Percentiles rank a stretch among this genome's conserved stretches.
Evolutionary conservation across 2,797 vertebrate genomes (phyloP).

Genomic region (Okamejei kenojei): DNA sequence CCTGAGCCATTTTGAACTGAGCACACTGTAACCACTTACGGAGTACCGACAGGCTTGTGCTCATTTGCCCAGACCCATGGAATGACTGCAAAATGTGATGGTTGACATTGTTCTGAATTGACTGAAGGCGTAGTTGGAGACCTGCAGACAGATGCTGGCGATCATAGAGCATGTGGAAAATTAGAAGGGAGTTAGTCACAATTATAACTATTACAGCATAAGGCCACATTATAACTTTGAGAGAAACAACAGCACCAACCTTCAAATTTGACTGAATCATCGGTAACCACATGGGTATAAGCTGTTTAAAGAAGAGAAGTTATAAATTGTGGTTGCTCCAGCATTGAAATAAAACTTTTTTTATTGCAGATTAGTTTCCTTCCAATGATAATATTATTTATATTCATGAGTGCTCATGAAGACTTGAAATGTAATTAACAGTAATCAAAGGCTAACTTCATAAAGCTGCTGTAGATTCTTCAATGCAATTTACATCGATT

Average conservation of each 20-base stretch:
- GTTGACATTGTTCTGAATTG: constrained; percentile 94
- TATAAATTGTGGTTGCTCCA: not conserved
- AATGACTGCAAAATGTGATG: constrained; percentile 82
- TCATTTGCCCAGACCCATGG: constrained; percentile 61
- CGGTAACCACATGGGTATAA: constrained; percentile 98
- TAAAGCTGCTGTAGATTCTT: not conserved
- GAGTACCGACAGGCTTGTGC: constrained; percentile 70
- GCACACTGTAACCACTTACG: constrained; percentile 97
- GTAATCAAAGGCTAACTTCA: not conserved
- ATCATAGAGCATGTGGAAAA: constrained; percentile 41
- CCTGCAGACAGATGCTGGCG: constrained; percentile 88
- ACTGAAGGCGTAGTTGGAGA: constrained; percentile 91
- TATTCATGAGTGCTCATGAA: no score
- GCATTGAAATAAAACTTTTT: not conserved
- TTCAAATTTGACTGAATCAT: constrained; percentile 98
- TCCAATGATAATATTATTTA: not conserved
- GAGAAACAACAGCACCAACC: constrained; percentile 57
- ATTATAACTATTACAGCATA: not conserved
- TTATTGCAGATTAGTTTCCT: not conserved
- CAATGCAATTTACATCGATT: not conserved
- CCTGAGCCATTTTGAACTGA: constrained; percentile 98
- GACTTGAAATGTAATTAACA: not conserved
- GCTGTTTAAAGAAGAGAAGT: constrained; percentile 57
- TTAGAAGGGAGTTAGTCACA: not conserved
- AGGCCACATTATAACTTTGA: not conserved